Percentiles rank a stretch among this genome's conserved stretches.
These are phyloP conservation scores for Leptinotarsa juncta DNA, from an alignment of 2,888 invertebrate genomes.

Conservation along the genomic window DNA sequence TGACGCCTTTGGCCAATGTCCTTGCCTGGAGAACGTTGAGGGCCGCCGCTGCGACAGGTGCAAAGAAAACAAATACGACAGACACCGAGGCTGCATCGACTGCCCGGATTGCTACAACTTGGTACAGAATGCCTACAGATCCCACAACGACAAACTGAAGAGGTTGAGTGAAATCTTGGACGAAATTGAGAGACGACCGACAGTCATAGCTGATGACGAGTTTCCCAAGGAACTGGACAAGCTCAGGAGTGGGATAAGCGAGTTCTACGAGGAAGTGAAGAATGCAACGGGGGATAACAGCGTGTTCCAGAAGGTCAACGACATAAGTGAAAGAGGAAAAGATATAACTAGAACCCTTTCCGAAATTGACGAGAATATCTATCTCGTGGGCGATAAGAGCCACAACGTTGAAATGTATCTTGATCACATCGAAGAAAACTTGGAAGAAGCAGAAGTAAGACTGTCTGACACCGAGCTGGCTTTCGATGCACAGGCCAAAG, in stretches of 20 bases:
- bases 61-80: constrained; percentile 95
- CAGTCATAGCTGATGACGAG: constrained; percentile 89
- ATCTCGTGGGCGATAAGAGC: constrained; percentile 56
- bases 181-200: constrained; percentile 92
- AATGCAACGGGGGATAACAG: constrained; percentile 66
- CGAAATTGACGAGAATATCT: constrained; percentile 65
- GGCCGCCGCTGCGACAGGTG: constrained; percentile 95
- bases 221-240: constrained; percentile 87
- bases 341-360: constrained; percentile 72
- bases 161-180: constrained; percentile 81
- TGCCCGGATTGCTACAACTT: constrained; percentile 97
- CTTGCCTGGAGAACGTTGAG: constrained; percentile 89
- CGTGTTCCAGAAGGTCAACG: constrained; percentile 70
- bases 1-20: constrained; percentile 88
- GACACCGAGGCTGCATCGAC: constrained; percentile 88
- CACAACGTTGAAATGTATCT: constrained; percentile 37
- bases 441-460: constrained; percentile 65
- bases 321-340: constrained; percentile 76
- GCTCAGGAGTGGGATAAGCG: constrained; percentile 82
- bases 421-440: constrained; percentile 44
- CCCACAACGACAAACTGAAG: constrained; percentile 78
- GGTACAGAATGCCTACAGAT: constrained; percentile 87
- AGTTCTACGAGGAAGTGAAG: constrained; percentile 81
- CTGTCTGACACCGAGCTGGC: constrained; percentile 65
- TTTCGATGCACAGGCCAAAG: constrained; percentile 85